Conservation (phyloP, 2,888 invertebrate genomes). For the Hetaerina titia region DNA sequence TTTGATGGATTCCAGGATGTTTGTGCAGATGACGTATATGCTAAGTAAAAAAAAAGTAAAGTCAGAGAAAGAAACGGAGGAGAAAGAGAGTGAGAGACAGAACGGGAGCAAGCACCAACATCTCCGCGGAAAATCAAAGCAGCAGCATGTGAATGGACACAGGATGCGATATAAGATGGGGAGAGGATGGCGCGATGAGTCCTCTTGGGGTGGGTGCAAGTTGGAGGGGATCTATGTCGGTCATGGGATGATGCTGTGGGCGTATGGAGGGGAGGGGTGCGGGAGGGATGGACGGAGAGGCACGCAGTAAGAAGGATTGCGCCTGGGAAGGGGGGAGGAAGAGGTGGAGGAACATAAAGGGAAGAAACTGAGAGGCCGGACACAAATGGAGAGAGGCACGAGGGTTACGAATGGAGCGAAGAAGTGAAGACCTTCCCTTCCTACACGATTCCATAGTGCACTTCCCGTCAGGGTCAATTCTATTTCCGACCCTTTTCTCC, state of each 20-base stretch:
- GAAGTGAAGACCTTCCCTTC: not conserved
- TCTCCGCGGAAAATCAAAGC: not conserved
- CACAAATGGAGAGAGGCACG: not conserved
- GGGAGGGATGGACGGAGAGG: not conserved
- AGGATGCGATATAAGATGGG: not conserved
- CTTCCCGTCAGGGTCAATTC: constrained; percentile 39
- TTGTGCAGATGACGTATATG: no score
- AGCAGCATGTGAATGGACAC: not conserved
- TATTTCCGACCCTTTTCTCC: not conserved
- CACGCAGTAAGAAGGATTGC: not conserved
- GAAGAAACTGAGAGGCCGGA: not conserved
- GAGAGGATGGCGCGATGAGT: not conserved
- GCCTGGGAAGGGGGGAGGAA: not conserved
- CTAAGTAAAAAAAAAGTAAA: no score
- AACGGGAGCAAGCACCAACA: no score
- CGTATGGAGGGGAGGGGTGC: not conserved
- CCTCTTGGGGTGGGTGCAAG: not conserved
- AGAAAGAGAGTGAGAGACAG: no score
- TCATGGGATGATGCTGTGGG: not conserved
- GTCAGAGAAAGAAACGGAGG: no score
- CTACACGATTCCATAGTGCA: not conserved
- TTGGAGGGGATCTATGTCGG: not conserved
- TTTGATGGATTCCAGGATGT: no score
- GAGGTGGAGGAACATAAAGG: not conserved
- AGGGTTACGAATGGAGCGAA: not conserved